Conservation (phyloP, 2,113 vertebrate genomes). For the Aix galericulata region DNA sequence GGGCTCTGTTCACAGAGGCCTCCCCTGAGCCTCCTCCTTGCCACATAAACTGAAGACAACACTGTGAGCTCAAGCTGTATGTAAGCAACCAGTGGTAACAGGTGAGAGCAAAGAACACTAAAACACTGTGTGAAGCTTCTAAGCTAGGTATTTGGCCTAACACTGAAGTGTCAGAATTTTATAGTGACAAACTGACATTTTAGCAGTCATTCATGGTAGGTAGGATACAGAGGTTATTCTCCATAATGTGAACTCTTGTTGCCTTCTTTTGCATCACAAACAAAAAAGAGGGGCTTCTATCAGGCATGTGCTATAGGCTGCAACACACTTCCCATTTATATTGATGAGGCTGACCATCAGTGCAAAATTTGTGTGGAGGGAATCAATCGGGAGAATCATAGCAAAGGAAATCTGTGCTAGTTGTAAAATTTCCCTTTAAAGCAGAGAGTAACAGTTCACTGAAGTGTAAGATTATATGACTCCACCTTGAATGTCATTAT, state of each 20-base stretch:
- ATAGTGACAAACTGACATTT: not conserved
- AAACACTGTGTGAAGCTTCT: not conserved
- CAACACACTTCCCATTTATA: accelerated
- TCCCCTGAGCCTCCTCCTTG: too few species aligned
- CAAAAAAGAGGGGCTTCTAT: not conserved
- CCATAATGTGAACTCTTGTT: not conserved
- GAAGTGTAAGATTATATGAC: not conserved
- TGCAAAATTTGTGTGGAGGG: not conserved
- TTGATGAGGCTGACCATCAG: not conserved
- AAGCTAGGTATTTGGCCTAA: not conserved
- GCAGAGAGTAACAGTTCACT: not conserved
- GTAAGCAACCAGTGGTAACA: accelerated
- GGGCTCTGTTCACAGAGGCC: too few species aligned
- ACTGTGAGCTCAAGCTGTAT: not conserved
- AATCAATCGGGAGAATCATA: not conserved
- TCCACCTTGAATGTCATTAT: not conserved
- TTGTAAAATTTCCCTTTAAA: not conserved
- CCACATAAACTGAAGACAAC: too few species aligned
- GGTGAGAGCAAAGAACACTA: not conserved
- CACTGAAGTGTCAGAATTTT: not conserved
- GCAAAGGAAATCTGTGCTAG: not conserved
- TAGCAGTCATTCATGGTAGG: accelerated
- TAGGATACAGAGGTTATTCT: not conserved
- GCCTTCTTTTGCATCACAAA: not conserved
- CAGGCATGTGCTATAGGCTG: not conserved